phyloP scores from a whole-genome alignment of 2,888 invertebrate species.

The Lithosia quadra region DNA sequence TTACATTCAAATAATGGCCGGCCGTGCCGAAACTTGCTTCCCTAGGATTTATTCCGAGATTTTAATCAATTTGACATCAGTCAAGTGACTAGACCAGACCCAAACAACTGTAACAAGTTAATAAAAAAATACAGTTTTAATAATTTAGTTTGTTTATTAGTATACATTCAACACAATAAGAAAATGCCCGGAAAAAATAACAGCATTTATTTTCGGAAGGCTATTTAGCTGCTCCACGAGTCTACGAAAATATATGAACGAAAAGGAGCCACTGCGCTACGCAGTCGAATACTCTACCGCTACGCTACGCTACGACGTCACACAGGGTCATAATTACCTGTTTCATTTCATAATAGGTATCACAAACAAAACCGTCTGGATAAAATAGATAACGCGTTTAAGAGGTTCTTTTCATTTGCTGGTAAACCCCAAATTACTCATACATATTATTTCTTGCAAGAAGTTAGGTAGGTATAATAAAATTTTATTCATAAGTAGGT shows the following conservation, averaged over 20 bases:
- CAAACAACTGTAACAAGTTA: neutral
- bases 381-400: neutral
- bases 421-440: slow-evolving; percentile 19
- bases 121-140: slow-evolving; percentile 16
- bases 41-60: neutral
- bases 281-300: too few relatives aligned
- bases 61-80: neutral
- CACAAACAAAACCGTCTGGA: neutral
- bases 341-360: neutral
- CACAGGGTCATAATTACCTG: too few relatives aligned
- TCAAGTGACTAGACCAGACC: neutral
- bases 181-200: too few relatives aligned
- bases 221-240: too few relatives aligned
- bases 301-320: too few relatives aligned
- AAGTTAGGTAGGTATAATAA: too few relatives aligned
- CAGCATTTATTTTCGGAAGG: too few relatives aligned
- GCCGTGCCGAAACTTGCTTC: neutral
- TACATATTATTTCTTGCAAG: slow-evolving; percentile 12
- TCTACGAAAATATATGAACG: too few relatives aligned
- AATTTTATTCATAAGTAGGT: too few relatives aligned
- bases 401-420: neutral
- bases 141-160: too few relatives aligned
- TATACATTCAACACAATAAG: too few relatives aligned
- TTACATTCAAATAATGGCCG: neutral
- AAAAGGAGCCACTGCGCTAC: too few relatives aligned